These are phyloP conservation scores for Pungitius pungitius DNA, from an alignment of 2,113 vertebrate genomes.

Conservation along the genomic window DNA sequence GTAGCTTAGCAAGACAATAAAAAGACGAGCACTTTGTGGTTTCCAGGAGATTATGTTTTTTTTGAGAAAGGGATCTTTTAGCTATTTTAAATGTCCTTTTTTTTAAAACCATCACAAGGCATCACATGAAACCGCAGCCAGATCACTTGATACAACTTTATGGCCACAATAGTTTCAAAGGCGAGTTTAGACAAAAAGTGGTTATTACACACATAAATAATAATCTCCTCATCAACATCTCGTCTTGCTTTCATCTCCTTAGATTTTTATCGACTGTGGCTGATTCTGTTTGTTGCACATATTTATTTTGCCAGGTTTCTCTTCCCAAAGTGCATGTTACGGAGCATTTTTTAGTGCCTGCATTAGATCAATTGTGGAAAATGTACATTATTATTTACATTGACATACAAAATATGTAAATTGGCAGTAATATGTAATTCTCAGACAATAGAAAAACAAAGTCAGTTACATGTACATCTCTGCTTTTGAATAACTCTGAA, in stretches of 20 bases:
- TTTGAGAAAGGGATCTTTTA: background rate
- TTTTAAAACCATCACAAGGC: constrained; percentile 6
- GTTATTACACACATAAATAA: background rate
- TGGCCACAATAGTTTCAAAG: background rate
- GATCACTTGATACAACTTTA: background rate
- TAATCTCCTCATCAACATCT: background rate
- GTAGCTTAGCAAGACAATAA: background rate
- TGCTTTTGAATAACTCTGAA: background rate
- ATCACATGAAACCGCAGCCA: constrained; percentile 2
- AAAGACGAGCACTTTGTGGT: background rate
- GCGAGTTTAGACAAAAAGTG: background rate
- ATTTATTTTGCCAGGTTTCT: background rate
- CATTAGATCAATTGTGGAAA: background rate
- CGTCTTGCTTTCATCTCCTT: background rate
- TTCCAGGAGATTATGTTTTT: background rate
- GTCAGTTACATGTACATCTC: background rate
- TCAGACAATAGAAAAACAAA: background rate
- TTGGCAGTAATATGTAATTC: too few relatives aligned
- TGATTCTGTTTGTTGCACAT: background rate
- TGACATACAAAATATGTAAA: too few relatives aligned
- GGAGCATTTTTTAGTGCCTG: background rate
- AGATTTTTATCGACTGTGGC: background rate
- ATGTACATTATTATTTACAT: background rate
- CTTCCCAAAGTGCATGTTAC: background rate
- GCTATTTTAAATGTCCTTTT: background rate